Evolutionary conservation across 2,797 vertebrate species (phyloP), one percentile per base, ranked within the genome.

Genomic region (Pseudochromis fuscus): DNA sequence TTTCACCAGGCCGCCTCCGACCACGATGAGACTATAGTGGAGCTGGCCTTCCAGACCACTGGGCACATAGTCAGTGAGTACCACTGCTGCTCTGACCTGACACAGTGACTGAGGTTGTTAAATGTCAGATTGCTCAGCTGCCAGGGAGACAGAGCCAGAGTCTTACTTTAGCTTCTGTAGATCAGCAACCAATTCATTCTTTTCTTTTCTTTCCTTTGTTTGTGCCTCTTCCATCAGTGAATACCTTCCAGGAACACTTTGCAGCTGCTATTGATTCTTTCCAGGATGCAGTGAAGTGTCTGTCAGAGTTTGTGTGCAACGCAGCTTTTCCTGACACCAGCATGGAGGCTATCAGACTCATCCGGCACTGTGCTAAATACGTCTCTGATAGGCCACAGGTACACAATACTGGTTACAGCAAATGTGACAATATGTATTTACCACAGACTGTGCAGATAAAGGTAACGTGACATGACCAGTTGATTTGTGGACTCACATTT

Each of bases 281-380:
- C 83, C 97, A 98, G 88, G 97, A 98, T 16, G 97, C 96, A 0
- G 96, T 98, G 4, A 98, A 98, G 91, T 98, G 97, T 84, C 92
- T 98, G 58, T 98, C 97, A 0, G 97, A 98, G 91, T 98, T 98
- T 73, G 97, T 97, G 75, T 98, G 97, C 59, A 98, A 98, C 0
- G 95, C 96, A 3, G 95, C 96, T 0, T 98, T 98, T 81, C 97
- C 97, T 0, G 97, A 98, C 89, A 98, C 96, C 37, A 97, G 97
- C 89, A 98, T 98, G 96, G 97, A 98, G 88, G 96, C 97, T 4
- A 98, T 98, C 72, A 87, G 97, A 3, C 96, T 98, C 38, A 98
- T 98, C 67, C 95, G 96, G 0, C 97, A 96, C 71, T 98, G 97
- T 55, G 97, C 96, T 21, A 96, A 94, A 95, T 98, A 98, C 0